A percentile compares a stretch with the other conserved stretches of the same genome.
Conservation (phyloP, 23 tunicate genomes). For the Halocynthia aurantium region DNA sequence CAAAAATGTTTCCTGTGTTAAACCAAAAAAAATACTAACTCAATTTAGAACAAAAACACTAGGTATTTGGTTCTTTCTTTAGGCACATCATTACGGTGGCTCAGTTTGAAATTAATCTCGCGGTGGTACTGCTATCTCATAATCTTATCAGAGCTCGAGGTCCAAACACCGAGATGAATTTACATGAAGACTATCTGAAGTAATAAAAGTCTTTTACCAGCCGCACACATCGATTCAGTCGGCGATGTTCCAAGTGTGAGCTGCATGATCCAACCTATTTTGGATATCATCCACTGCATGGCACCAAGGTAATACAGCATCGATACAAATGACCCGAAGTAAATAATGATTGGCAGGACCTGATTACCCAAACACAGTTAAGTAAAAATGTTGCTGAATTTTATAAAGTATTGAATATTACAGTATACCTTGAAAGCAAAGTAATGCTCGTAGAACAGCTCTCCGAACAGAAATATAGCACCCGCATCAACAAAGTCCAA, state of each 20-base stretch:
- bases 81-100: too few relatives aligned
- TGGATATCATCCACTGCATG: slow-evolving; percentile 91
- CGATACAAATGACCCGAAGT: slow-evolving; percentile 85
- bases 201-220: slow-evolving; percentile 39
- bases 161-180: background rate
- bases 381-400: background rate
- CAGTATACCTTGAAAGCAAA: slow-evolving; percentile 67
- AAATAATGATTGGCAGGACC: slow-evolving; percentile 78
- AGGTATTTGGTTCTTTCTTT: too few relatives aligned
- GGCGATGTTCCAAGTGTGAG: slow-evolving; percentile 73
- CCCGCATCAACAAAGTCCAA: slow-evolving; percentile 77
- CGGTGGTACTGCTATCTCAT: too few relatives aligned
- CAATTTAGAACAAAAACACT: background rate
- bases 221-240: slow-evolving; percentile 95
- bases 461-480: slow-evolving; percentile 67
- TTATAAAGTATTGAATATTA: background rate
- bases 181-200: background rate
- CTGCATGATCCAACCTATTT: slow-evolving; percentile 90
- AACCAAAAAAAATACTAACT: background rate
- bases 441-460: slow-evolving; percentile 40
- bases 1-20: slow-evolving; percentile 75
- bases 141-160: background rate
- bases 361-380: slow-evolving; percentile 5
- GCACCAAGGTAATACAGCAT: slow-evolving; percentile 88
- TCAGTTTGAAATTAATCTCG: too few relatives aligned